Evolutionary conservation across 2,888 invertebrate species (phyloP).

Genomic region (Hydroisotoma schaefferi): DNA sequence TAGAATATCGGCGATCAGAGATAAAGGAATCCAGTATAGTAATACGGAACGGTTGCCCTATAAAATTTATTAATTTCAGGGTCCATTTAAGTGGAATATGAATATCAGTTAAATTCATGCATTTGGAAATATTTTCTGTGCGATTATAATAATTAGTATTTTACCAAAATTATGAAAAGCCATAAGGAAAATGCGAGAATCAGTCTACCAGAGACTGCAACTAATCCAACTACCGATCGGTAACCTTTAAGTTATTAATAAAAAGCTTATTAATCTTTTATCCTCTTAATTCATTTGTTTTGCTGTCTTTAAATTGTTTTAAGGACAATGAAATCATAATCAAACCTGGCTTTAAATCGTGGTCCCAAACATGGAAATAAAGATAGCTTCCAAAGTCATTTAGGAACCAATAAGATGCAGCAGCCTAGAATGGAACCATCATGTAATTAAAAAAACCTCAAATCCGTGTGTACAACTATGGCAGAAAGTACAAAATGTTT

Average conservation of each 20-base stretch:
- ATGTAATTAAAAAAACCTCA: not conserved
- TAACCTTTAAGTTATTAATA: constrained; percentile 14
- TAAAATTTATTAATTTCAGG: not conserved
- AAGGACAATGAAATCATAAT: no score
- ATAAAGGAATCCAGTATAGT: constrained; percentile 33
- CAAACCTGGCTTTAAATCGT: constrained; percentile 14
- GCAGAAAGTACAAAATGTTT: not conserved
- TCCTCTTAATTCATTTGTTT: not conserved
- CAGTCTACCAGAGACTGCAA: constrained; percentile 13
- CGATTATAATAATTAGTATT: not conserved
- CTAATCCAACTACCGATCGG: constrained; percentile 18
- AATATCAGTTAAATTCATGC: not conserved
- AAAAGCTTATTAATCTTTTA: constrained; percentile 2
- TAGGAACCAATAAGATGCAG: constrained; percentile 27
- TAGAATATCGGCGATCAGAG: constrained; percentile 27
- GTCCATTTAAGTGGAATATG: not conserved
- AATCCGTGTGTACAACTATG: not conserved
- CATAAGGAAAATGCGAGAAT: constrained; percentile 23
- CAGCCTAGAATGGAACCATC: constrained; percentile 9
- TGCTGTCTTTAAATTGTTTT: not conserved
- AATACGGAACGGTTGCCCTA: constrained; percentile 21
- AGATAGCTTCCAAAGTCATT: constrained; percentile 26
- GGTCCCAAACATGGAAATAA: constrained; percentile 23
- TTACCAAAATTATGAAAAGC: constrained; percentile 31
- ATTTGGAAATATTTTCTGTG: not conserved